Conservation (phyloP, 2,888 invertebrate species). For the Epistrophe grossulariae region DNA sequence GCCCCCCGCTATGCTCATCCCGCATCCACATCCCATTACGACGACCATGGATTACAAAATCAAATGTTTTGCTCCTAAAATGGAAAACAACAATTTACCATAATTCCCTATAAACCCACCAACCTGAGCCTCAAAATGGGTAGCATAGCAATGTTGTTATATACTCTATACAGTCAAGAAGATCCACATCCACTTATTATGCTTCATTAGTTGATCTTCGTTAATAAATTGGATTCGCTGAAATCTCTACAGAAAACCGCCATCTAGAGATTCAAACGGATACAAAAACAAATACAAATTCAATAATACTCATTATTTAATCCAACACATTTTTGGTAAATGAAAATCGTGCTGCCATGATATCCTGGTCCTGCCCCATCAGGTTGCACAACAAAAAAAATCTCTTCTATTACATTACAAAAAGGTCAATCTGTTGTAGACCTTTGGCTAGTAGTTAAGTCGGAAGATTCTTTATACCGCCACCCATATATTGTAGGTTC, state of each 20-base stretch:
- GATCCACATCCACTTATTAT: conserved; percentile 14
- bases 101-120: conserved; percentile 56
- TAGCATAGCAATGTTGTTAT: conserved; percentile 55
- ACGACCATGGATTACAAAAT: conserved; percentile 61
- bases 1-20: conserved; percentile 36
- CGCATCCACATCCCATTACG: conserved; percentile 60
- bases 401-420: conserved; percentile 36
- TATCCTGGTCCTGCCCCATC: conserved; percentile 29
- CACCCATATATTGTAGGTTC: conserved; percentile 32
- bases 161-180: not conserved
- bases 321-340: conserved; percentile 63
- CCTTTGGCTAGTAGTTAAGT: conserved; percentile 49
- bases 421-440: conserved; percentile 56
- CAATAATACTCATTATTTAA: conserved; percentile 63
- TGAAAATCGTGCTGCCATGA: conserved; percentile 60
- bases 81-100: conserved; percentile 70
- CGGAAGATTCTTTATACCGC: conserved; percentile 43
- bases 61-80: conserved; percentile 62
- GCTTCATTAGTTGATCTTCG: conserved; percentile 72
- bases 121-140: conserved; percentile 59
- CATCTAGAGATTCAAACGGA: conserved; percentile 7
- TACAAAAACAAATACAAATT: conserved; percentile 2
- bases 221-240: conserved; percentile 64
- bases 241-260: conserved; percentile 25
- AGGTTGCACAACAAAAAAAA: conserved; percentile 54